Evolutionary conservation across 2,797 vertebrate genomes (phyloP).

Genomic region (Agapornis canus): DNA sequence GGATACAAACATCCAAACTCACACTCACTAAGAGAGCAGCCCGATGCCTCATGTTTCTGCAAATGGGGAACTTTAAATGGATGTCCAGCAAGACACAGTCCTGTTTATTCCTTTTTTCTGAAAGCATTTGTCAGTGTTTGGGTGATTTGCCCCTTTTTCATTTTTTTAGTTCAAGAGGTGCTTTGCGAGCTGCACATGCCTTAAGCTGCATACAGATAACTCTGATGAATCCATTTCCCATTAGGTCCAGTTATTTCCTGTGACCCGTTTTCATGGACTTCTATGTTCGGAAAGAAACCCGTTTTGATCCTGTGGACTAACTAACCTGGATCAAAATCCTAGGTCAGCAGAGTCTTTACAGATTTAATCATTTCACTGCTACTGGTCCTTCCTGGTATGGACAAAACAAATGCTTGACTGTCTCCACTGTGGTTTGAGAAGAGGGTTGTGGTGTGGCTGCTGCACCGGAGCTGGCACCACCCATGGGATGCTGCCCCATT

Average conservation of each 20-base stretch:
- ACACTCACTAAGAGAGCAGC: background rate
- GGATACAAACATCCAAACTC: background rate
- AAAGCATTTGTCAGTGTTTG: background rate
- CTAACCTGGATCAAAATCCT: background rate
- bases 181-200: background rate
- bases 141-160: background rate
- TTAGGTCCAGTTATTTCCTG: background rate
- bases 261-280: background rate
- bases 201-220: background rate
- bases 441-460: background rate
- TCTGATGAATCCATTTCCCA: background rate
- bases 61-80: background rate
- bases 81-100: background rate
- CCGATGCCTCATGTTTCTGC: background rate
- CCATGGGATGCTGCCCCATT: background rate
- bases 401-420: background rate
- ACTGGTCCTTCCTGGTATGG: background rate
- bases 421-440: background rate
- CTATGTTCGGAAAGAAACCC: background rate
- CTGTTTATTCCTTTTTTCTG: background rate
- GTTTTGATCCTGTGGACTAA: background rate
- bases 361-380: background rate
- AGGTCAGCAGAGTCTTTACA: background rate
- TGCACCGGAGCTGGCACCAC: background rate
- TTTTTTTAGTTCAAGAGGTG: background rate